phyloP scores from a whole-genome alignment of 53 echinoderm and acorn worm species.

The Antedon mediterranea region DNA sequence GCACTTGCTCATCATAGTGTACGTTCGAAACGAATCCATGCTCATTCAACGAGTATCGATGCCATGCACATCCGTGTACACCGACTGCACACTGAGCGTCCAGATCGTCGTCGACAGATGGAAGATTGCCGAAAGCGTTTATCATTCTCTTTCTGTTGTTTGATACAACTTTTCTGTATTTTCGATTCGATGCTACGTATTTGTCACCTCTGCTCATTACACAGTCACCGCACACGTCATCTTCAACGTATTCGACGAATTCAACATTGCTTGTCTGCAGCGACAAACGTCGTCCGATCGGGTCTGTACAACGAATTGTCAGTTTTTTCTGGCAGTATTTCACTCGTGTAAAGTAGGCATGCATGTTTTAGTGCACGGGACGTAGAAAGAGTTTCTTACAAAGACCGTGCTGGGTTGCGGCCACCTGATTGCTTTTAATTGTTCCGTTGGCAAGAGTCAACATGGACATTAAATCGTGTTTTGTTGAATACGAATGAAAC shows the following conservation, averaged over 20 bases:
- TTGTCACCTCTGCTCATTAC: neutral
- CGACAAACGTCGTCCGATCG: too few relatives aligned
- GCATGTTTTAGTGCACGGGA: too few relatives aligned
- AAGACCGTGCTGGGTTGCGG: too few relatives aligned
- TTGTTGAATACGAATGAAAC: too few relatives aligned
- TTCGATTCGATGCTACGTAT: neutral
- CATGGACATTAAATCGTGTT: too few relatives aligned
- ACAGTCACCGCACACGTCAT: neutral
- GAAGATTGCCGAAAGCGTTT: neutral
- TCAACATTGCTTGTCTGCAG: neutral
- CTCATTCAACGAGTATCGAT: neutral
- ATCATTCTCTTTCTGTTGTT: neutral
- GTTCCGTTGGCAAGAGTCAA: too few relatives aligned
- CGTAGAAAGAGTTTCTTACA: too few relatives aligned
- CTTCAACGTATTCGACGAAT: neutral
- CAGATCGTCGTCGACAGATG: neutral
- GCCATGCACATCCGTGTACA: neutral
- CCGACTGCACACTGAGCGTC: neutral
- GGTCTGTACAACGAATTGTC: too few relatives aligned
- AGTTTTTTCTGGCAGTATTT: too few relatives aligned
- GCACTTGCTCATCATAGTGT: neutral
- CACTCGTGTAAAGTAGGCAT: too few relatives aligned
- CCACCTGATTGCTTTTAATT: too few relatives aligned
- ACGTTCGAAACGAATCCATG: neutral
- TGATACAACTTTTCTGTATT: neutral